Percentiles rank a stretch among this genome's conserved stretches.
These are phyloP conservation scores for Saccopteryx bilineata DNA, from an alignment of 2,113 vertebrate species.

Conservation along the genomic window DNA sequence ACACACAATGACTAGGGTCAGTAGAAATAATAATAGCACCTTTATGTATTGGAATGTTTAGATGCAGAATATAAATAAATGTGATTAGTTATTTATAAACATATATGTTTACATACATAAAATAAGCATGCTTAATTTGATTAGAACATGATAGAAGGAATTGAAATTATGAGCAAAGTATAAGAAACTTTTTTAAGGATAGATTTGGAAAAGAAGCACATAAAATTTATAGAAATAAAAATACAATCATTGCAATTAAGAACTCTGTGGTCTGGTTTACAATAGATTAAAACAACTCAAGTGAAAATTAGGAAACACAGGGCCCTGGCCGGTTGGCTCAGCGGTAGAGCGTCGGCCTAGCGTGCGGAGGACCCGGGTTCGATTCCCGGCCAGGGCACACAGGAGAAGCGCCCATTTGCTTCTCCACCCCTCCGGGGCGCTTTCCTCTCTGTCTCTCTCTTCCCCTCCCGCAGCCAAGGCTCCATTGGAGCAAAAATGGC, in stretches of 20 bases:
- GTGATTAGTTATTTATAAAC: not conserved
- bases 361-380: too few relatives aligned
- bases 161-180: not conserved
- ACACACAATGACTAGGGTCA: not conserved
- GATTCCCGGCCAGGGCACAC: too few relatives aligned
- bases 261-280: not conserved
- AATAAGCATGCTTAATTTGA: not conserved
- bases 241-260: not conserved
- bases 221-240: not conserved
- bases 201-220: not conserved
- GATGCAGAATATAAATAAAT: not conserved
- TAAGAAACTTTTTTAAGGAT: not conserved
- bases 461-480: too few relatives aligned
- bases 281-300: not conserved
- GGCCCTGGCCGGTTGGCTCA: not conserved
- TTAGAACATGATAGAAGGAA: not conserved
- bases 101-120: not conserved
- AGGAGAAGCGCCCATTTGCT: too few relatives aligned
- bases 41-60: not conserved
- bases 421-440: too few relatives aligned
- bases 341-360: too few relatives aligned
- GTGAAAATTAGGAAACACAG: not conserved
- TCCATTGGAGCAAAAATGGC: too few relatives aligned
- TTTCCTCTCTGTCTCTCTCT: too few relatives aligned
- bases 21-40: not conserved